Evolutionary conservation across 1,140 invertebrate genomes (phyloP), one percentile per base, ranked within the genome.

Genomic region (Drosophila lini): DNA sequence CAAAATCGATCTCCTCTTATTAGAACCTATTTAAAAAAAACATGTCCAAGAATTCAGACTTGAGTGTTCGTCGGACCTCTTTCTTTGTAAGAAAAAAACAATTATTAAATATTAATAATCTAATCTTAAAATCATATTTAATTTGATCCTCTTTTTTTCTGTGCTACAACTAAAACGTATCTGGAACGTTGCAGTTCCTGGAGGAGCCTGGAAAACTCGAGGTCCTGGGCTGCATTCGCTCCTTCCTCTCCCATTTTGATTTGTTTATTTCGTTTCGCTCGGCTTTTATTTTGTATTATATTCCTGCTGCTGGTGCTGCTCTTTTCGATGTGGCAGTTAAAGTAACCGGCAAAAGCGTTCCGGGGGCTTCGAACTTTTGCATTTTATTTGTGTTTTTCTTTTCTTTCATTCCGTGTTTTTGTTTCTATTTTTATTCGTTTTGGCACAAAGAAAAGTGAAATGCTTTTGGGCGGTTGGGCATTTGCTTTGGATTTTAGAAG

Each of bases 401-500:
- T 56, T 32, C 11, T 19, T 38, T 38, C 38, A 10, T 47, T 56
- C 22, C 31, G 10, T 32, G 25, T 38, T 68, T 53, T 69, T 52
- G 36, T 47, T 70, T 71, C 44, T 70, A 28, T 70, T 69, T 71
- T 71, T 48, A 42, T 40, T 71, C 67, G 69, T 71, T 71, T 57
- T 62, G 71, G 65, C 73, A 86, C 83, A 86, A 86, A 86, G 76
- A 86, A 86, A 86, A 86, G 83, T 86, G 83, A 86, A 86, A 86
- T 88, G 83, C 78, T 79, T 78, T 78, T 71, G 47, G 67, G 40
- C 32, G 34, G 42, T 69, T 56, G 44, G 64, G 57, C n/a, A 36
- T 53, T 53, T 22, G 62, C 55, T 57, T 63, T 73, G 67, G 57
- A 41, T 71, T 77, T 78, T 63, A 70, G 58, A 61, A 71, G 50